Conservation (phyloP, 1,140 invertebrate species). For the Drosophila kepulauana region DNA sequence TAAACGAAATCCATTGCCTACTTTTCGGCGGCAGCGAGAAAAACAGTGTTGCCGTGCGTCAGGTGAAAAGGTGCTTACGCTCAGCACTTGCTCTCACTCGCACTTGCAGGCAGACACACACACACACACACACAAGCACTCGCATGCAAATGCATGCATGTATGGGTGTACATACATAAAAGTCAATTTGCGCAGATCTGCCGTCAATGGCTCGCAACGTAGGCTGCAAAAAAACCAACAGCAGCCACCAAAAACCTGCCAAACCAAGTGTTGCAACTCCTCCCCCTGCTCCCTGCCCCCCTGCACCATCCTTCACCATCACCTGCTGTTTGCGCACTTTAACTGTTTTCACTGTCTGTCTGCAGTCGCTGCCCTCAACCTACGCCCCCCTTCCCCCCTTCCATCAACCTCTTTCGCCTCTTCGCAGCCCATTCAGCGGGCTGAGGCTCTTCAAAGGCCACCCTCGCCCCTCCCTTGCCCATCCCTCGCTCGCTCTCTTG, state of each 20-base stretch:
- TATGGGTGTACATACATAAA: not conserved
- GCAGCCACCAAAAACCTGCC: slow-evolving; percentile 1
- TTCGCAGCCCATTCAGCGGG: slow-evolving; percentile 30
- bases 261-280: not conserved
- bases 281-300: not conserved
- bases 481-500: slow-evolving; percentile 20
- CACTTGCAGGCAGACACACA: not conserved
- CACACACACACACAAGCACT: not conserved
- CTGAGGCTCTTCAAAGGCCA: slow-evolving; percentile 36
- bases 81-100: not conserved
- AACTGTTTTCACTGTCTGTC: slow-evolving; percentile 43
- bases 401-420: not conserved
- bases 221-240: slow-evolving; percentile 6
- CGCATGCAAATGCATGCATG: not conserved
- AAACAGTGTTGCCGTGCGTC: slow-evolving; percentile 17
- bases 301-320: not conserved
- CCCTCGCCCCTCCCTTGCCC: not conserved
- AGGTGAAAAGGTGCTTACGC: slow-evolving; percentile 7
- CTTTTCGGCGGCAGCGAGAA: slow-evolving; percentile 16
- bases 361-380: not conserved
- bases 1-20: slow-evolving; percentile 35
- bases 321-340: slow-evolving; percentile 31
- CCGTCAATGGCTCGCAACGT: slow-evolving; percentile 16
- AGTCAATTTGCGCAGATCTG: slow-evolving; percentile 23
- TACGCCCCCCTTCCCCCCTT: too few species aligned